phyloP scores from a whole-genome alignment of 2,797 vertebrate genomes.

The Antennarius maculatus region DNA sequence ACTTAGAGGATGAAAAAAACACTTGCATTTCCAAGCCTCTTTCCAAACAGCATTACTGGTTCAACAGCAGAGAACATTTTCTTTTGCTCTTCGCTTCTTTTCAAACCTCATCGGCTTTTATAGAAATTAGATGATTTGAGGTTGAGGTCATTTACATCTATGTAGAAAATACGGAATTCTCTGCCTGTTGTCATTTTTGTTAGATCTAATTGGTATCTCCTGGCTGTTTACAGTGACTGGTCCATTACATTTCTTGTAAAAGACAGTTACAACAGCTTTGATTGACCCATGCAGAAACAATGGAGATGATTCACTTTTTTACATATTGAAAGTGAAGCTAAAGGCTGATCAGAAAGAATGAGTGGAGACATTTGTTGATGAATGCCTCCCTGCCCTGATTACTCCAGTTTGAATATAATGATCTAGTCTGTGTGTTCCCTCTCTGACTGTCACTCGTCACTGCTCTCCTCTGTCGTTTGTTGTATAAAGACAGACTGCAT shows the following conservation, averaged over 20 bases:
- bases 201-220: background rate
- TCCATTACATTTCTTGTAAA: background rate
- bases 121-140: background rate
- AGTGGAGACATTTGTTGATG: conserved; percentile 16
- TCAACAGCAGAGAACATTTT: conserved; percentile 21
- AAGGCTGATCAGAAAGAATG: conserved; percentile 1
- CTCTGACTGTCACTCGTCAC: background rate
- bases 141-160: conserved; percentile 11
- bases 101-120: background rate
- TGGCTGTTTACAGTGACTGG: conserved; percentile 12
- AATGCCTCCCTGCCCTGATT: conserved; percentile 17
- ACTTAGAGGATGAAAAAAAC: conserved; percentile 16
- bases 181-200: background rate
- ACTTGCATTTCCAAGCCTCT: background rate
- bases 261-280: background rate
- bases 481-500: conserved; percentile 34
- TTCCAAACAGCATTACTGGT: conserved; percentile 18
- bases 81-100: conserved; percentile 8
- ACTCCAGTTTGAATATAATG: conserved; percentile 15
- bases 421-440: background rate
- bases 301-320: background rate
- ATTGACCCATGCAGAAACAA: background rate
- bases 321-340: background rate
- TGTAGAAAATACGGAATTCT: conserved; percentile 1
- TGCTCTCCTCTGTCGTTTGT: conserved; percentile 11